Evolutionary conservation across 2,888 invertebrate species (phyloP), one percentile per base, ranked within the genome.

Genomic region (Acronicta psi): DNA sequence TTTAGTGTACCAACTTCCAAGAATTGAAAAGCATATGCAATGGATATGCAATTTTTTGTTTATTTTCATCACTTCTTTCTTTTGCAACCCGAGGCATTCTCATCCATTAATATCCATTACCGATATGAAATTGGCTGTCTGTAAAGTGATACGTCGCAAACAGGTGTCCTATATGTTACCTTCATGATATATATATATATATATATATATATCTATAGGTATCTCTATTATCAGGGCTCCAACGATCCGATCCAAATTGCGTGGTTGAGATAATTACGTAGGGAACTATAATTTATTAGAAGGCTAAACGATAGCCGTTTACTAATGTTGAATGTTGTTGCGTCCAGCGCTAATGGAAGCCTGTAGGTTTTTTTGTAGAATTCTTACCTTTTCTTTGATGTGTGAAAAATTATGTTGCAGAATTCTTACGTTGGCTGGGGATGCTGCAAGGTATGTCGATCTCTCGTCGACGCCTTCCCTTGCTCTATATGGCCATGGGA

Each of bases 61-160:
- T 49, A 54, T 46, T 20, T 50, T 36, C 7, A 29, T 36, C 7
- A 29, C 31, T 45, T 49, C 45, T 46, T 54, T 51, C 40, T 57
- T 73, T 60, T 42, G 42, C 49, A 17, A 42, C 60, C 47, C 17
- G 29, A 34, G 58, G 59, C 55, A 45, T 56, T 75, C 58, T 73
- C 73, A 68, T 73, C 73, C 69, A 73, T 75, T 73, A 75, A 63
- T 63, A 56, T 64, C 63, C 63, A 75, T 75, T 75, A 73, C 76
- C 59, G 60, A 73, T 68, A 73, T 73, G 69, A 72, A 71, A 73
- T 75, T 75, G 73, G 53, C 34, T 37, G 18, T 63, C 69, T 73
- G 56, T 54, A 57, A 60, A 73, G 73, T 68, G 69, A 63, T 54
- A 65, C 56, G 66, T 71, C 55, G 40, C 49, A 54, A 66, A 56